Conservation (phyloP, 2,113 vertebrate species). For the Trematomus loennbergii region DNA sequence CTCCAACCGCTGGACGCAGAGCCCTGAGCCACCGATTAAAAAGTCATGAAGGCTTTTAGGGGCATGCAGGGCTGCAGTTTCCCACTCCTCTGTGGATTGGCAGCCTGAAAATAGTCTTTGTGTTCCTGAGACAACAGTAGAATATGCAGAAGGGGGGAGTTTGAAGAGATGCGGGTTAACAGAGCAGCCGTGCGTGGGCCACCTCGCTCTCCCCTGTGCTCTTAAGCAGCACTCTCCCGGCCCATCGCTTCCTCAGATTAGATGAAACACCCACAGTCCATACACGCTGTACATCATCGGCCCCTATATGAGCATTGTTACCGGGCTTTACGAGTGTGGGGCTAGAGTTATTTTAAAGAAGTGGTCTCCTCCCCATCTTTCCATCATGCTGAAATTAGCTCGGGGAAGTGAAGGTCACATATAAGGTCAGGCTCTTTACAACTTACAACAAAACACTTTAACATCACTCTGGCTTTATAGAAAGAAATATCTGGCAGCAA, state of each 20-base stretch:
- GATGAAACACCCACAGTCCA: conserved; percentile 74
- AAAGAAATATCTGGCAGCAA: conserved; percentile 24
- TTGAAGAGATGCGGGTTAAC: conserved; percentile 66
- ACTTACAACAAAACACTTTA: conserved; percentile 8
- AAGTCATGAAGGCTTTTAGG: conserved; percentile 87
- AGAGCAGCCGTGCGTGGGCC: conserved; percentile 71
- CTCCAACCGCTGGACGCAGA: conserved; percentile 73
- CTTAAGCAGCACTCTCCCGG: conserved; percentile 70
- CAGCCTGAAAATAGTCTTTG: conserved; percentile 86
- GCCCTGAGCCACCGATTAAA: conserved; percentile 84
- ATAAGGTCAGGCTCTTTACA: conserved; percentile 26
- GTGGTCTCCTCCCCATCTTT: conserved; percentile 22
- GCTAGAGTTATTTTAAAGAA: conserved; percentile 47
- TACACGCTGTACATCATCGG: conserved; percentile 46
- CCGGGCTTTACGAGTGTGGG: conserved; percentile 32
- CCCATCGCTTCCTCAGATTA: conserved; percentile 62
- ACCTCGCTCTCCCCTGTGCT: conserved; percentile 66
- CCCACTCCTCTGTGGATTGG: conserved; percentile 73
- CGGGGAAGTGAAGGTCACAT: not conserved
- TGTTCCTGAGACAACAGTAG: conserved; percentile 81
- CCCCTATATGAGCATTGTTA: conserved; percentile 46
- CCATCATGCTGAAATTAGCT: not conserved
- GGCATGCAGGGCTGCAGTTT: conserved; percentile 63
- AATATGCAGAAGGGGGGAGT: conserved; percentile 54
- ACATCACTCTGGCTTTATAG: conserved; percentile 3